Conservation (phyloP, 2,113 vertebrate genomes). For the Monopterus albus region DNA sequence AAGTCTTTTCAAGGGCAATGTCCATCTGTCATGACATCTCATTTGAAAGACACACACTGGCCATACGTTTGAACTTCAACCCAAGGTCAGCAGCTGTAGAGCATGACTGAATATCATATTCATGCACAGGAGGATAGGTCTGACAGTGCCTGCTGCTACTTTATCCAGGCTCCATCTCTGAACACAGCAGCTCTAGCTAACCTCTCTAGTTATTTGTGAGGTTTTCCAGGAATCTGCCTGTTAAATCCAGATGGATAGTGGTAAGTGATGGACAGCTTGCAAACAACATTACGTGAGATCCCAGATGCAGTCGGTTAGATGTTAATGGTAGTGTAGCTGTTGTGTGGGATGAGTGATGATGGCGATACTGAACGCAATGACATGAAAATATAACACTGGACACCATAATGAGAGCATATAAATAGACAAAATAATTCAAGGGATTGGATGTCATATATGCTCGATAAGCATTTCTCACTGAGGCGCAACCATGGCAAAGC, state of each 20-base stretch:
- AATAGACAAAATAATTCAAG: too few species aligned
- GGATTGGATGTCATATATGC: too few species aligned
- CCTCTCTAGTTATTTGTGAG: constrained; percentile 17
- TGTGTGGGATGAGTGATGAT: constrained; percentile 36
- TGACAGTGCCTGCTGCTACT: constrained; percentile 13
- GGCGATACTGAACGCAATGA: neutral
- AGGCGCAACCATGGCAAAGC: too few species aligned
- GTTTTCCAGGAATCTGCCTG: constrained; percentile 45
- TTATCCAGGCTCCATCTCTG: constrained; percentile 23
- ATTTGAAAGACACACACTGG: constrained; percentile 12
- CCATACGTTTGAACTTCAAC: constrained; percentile 17
- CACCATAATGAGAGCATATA: neutral
- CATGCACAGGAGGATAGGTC: constrained; percentile 12
- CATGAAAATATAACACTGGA: constrained; percentile 16
- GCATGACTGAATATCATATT: constrained; percentile 55
- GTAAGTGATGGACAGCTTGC: constrained; percentile 59
- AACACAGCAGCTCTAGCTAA: constrained; percentile 32
- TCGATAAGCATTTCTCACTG: too few species aligned
- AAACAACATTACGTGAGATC: constrained; percentile 35
- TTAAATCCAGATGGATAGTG: constrained; percentile 50
- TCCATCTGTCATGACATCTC: constrained; percentile 15
- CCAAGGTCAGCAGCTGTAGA: constrained; percentile 36
- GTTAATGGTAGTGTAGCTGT: constrained; percentile 9
- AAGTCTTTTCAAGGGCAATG: neutral
- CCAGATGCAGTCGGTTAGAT: constrained; percentile 7